These are phyloP conservation scores for Brachionus angularis DNA, from an alignment of 1,140 invertebrate species.

Conservation along the genomic window DNA sequence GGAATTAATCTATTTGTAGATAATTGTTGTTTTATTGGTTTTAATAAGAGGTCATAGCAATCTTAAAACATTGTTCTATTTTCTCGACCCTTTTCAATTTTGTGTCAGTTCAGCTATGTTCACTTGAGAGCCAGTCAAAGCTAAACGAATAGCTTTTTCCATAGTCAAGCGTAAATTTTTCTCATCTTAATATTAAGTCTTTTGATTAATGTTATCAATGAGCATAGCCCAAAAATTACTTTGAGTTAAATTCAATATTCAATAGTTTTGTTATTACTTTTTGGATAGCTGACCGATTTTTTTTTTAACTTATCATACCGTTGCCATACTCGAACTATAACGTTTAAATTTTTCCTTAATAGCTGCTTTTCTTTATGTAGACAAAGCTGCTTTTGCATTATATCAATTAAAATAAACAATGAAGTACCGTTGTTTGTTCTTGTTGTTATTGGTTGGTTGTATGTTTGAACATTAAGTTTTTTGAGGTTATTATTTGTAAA, in stretches of 20 bases:
- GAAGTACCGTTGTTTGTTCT: conserved; percentile 69
- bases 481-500: conserved; percentile 52
- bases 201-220: conserved; percentile 73
- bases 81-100: conserved; percentile 67
- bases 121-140: conserved; percentile 61
- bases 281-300: conserved; percentile 73
- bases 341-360: conserved; percentile 62
- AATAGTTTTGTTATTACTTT: conserved; percentile 72
- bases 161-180: conserved; percentile 71
- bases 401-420: conserved; percentile 71
- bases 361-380: conserved; percentile 67
- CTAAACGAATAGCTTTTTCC: conserved; percentile 72
- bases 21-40: conserved; percentile 17
- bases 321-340: conserved; percentile 68
- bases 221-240: conserved; percentile 72
- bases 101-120: conserved; percentile 53
- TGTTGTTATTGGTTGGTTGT: conserved; percentile 18
- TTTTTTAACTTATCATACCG: conserved; percentile 79
- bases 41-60: conserved; percentile 72
- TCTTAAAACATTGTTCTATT: conserved; percentile 74
- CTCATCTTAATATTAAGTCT: conserved; percentile 78
- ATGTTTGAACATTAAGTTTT: conserved; percentile 48
- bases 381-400: conserved; percentile 74
- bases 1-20: neutral
- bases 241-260: conserved; percentile 70